Percentiles rank a stretch among this genome's conserved stretches.
Conservation (phyloP, 2,888 invertebrate species). For the Nemoura dubitans region DNA sequence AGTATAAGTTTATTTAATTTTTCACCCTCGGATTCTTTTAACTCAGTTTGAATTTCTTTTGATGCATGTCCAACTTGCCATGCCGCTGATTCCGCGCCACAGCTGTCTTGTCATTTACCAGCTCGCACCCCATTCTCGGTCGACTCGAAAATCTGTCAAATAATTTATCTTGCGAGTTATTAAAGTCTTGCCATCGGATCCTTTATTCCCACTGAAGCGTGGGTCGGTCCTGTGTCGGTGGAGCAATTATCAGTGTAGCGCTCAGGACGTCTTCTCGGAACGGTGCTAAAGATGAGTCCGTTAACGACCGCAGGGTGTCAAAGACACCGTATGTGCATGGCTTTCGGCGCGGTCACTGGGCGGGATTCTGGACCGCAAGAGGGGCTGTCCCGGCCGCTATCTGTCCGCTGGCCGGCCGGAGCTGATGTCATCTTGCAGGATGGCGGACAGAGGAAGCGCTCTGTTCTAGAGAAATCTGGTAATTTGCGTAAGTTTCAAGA, state of each 20-base stretch:
- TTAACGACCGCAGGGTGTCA: constrained; percentile 7
- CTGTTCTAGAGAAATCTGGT: background rate
- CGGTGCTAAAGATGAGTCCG: background rate
- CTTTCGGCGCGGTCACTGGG: background rate
- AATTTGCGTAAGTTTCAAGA: background rate
- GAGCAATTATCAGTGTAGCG: background rate
- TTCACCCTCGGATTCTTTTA: no score
- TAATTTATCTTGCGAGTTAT: background rate
- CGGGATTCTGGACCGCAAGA: background rate
- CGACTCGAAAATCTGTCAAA: background rate
- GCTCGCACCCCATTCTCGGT: background rate
- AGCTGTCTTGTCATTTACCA: constrained; percentile 7
- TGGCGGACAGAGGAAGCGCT: background rate
- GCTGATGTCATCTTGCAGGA: background rate
- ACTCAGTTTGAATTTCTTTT: background rate
- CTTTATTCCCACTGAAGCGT: background rate
- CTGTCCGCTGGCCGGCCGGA: background rate
- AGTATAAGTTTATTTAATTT: no score
- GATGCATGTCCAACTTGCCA: background rate
- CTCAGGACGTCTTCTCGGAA: background rate
- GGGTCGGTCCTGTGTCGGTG: background rate
- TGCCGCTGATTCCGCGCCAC: background rate
- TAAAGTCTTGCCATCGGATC: background rate
- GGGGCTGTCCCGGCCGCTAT: background rate
- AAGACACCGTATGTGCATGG: background rate